phyloP scores from a whole-genome alignment of 92 coral and sea anemone species.

The Zoanthus solanderi region DNA sequence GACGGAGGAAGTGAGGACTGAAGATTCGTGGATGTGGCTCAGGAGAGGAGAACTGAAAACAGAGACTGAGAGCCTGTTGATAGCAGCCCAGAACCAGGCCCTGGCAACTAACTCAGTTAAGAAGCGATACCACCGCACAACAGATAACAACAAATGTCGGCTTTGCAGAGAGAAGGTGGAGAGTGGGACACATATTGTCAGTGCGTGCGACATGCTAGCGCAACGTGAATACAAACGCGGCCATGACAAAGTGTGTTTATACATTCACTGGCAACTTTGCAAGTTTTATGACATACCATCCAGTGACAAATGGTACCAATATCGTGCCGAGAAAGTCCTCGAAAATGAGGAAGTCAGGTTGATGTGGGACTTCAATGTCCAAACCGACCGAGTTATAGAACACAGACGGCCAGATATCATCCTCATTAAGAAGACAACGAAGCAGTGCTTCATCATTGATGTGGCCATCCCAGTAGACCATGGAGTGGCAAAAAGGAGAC shows the following conservation, averaged over 20 bases:
- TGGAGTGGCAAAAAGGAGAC: constrained; percentile 41
- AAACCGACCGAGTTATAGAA: too few relatives aligned
- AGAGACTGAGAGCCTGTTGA: constrained; percentile 27
- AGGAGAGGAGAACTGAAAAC: neutral
- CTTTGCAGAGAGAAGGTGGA: constrained; percentile 54
- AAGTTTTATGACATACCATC: constrained; percentile 16
- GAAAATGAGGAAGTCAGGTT: constrained; percentile 21
- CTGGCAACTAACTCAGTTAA: constrained; percentile 47
- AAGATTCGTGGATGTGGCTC: too few relatives aligned
- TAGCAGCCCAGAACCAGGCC: constrained; percentile 36
- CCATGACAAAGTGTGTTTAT: constrained; percentile 33
- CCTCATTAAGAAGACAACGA: constrained; percentile 1
- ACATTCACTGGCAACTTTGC: constrained; percentile 38
- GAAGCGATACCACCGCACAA: neutral
- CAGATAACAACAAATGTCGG: constrained; percentile 29
- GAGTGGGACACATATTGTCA: constrained; percentile 49
- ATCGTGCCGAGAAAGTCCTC: constrained; percentile 3
- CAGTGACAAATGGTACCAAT: constrained; percentile 18
- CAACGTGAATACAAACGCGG: constrained; percentile 14
- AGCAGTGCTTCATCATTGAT: constrained; percentile 54
- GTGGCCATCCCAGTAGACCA: constrained; percentile 53
- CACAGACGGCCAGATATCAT: too few relatives aligned
- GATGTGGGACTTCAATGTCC: constrained; percentile 9
- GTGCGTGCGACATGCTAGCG: constrained; percentile 39
- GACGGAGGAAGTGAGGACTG: too few relatives aligned